Conservation (phyloP, 1,140 invertebrate species). For the Brachionus asplanchnoidis region DNA sequence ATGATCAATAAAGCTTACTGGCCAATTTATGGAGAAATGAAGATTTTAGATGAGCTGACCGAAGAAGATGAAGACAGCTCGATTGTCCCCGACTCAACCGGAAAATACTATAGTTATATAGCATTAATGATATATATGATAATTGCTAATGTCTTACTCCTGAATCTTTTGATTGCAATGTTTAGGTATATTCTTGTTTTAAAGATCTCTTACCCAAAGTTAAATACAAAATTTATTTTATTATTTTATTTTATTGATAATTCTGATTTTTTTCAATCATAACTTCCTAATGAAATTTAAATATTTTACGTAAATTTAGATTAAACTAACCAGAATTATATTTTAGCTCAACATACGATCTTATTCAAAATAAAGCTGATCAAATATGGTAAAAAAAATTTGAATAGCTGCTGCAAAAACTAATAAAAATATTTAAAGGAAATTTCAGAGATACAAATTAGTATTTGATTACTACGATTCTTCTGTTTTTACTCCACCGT, state of each 20-base stretch:
- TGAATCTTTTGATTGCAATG: conserved; percentile 56
- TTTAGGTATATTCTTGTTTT: conserved; percentile 48
- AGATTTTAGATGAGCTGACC: conserved; percentile 48
- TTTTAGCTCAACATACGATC: conserved; percentile 32
- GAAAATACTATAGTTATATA: not conserved
- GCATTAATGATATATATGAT: conserved; percentile 47
- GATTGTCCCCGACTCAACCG: not conserved
- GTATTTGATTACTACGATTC: conserved; percentile 30
- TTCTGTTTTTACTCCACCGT: conserved; percentile 35
- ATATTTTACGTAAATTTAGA: no score
- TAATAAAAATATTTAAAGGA: not conserved
- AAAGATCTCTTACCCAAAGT: no score
- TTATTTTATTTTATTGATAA: no score
- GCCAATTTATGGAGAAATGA: conserved; percentile 55
- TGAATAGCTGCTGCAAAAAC: not conserved
- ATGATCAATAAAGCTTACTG: conserved; percentile 50
- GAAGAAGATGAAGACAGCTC: not conserved
- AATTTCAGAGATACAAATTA: conserved; percentile 26
- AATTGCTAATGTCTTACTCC: conserved; percentile 51
- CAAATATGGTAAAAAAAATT: not conserved
- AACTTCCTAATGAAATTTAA: no score
- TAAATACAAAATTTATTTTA: no score
- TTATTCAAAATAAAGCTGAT: conserved; percentile 20
- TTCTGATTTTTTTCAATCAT: no score
- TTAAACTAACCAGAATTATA: no score